phyloP scores from a whole-genome alignment of 2,888 invertebrate genomes.

The Tipula lateralis region DNA sequence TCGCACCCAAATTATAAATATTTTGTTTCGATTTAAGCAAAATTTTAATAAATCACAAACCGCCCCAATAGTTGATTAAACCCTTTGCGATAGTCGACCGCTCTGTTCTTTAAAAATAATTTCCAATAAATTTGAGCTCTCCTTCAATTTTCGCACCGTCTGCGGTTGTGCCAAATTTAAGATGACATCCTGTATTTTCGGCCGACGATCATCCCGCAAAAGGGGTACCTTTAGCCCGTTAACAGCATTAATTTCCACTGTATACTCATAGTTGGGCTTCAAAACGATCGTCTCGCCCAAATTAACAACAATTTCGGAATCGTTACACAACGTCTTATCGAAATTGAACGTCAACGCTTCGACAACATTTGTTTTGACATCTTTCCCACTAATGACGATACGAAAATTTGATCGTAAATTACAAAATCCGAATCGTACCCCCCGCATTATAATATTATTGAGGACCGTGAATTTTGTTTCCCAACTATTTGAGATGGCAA shows the following conservation, averaged over 20 bases:
- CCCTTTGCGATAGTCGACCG: background rate
- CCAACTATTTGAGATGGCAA: background rate
- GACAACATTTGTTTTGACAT: background rate
- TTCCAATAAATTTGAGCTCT: background rate
- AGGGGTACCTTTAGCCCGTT: background rate
- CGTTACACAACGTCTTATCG: background rate
- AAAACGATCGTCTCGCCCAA: background rate
- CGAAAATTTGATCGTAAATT: background rate
- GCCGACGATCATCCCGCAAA: background rate
- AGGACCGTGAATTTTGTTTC: background rate
- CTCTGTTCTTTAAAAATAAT: background rate
- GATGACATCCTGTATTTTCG: background rate
- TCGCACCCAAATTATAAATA: no score
- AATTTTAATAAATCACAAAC: no score
- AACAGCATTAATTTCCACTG: background rate
- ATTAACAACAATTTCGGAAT: background rate
- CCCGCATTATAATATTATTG: background rate
- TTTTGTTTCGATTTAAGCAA: no score
- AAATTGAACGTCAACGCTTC: background rate
- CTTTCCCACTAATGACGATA: background rate
- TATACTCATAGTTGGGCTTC: background rate
- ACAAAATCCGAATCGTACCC: background rate
- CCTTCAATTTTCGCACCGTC: background rate
- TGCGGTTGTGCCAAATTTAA: background rate
- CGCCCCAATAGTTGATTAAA: background rate